Base-by-base conservation (phyloP, 2,888 invertebrate species). In the Zhengitettix transpicula region DNA sequence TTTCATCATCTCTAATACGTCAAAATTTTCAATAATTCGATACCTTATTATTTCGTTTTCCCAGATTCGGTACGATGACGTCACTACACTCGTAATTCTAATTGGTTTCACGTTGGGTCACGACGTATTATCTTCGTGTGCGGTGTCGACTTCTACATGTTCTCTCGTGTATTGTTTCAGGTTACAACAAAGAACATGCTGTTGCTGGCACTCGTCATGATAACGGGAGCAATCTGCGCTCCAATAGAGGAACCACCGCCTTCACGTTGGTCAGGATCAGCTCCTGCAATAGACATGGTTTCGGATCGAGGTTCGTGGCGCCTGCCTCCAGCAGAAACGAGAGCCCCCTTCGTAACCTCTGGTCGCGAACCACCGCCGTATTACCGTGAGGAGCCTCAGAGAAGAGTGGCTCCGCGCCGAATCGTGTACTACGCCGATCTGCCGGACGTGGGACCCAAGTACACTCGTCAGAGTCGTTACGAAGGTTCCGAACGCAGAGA, bases 371-470 rank as follows among this genome's bases (percentile, higher is more conserved):
- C 58, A 16, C 58, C 55, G 40, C 55, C 61, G 17, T 14, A 17
- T 11, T 10, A 14, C 40, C 9, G 54, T 41, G n/a, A 42, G 47
- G 52, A 15, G 40, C 57, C 54, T 53, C 56, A 12, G 40, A 54
- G 54, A 28, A 42, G 52, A 40, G 59, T 42, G 9, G 54, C 60
- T 1, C 64, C 62, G 8, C 42, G 62, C 1, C 55, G 65, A 40
- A 62, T 65, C 40, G 60, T 65, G 52, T 65, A 65, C 61, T 65
- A 65, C 56, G 65, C 63, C 10, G 56, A 60, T 42, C 61, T 65
- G 12, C 63, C 63, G 8, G 63, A 64, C 42, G 55, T 58, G 12
- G 47, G 17, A 47, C 15, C 53, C 56, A 28, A 62, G 58, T 62
- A 64, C 55, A 55, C 60, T 5, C 56, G 64, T 3, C 61, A 63